A percentile compares a stretch with the other conserved stretches of the same genome.
Conservation (phyloP, 2,888 invertebrate species). For the Pycnomerus fuliginosus region DNA sequence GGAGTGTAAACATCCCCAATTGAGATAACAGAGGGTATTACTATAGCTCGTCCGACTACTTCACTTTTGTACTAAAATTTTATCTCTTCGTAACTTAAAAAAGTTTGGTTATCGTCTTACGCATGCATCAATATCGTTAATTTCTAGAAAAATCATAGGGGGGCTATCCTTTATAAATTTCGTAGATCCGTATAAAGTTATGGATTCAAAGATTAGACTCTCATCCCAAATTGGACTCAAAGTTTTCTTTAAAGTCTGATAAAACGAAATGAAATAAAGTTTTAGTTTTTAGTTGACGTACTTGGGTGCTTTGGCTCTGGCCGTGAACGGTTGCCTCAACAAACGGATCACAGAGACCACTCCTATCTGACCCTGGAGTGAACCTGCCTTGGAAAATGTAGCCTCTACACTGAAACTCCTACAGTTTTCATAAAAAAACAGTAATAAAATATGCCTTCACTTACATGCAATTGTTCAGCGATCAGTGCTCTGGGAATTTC, state of each 20-base stretch:
- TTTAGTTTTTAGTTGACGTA: conserved; percentile 35
- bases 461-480: conserved; percentile 28
- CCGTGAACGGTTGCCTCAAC: conserved; percentile 50
- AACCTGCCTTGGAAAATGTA: conserved; percentile 71
- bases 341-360: conserved; percentile 57
- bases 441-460: no score
- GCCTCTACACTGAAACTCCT: conserved; percentile 62
- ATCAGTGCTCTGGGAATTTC: conserved; percentile 29
- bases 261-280: no score
- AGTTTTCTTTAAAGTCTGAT: conserved; percentile 43
- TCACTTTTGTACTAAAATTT: conserved; percentile 41
- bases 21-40: conserved; percentile 51
- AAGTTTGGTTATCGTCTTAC: no score
- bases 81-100: no score
- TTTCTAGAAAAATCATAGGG: conserved; percentile 52
- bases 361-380: conserved; percentile 56
- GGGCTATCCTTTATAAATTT: conserved; percentile 49
- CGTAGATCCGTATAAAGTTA: conserved; percentile 50
- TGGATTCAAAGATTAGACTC: conserved; percentile 54
- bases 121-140: conserved; percentile 53
- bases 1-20: conserved; percentile 42
- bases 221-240: conserved; percentile 65
- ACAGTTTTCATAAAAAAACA: no score
- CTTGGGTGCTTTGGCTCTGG: conserved; percentile 49
- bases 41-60: conserved; percentile 52